Evolutionary conservation across 1,140 invertebrate species (phyloP), one percentile per base, ranked within the genome.

Genomic region (Listronotus bonariensis): DNA sequence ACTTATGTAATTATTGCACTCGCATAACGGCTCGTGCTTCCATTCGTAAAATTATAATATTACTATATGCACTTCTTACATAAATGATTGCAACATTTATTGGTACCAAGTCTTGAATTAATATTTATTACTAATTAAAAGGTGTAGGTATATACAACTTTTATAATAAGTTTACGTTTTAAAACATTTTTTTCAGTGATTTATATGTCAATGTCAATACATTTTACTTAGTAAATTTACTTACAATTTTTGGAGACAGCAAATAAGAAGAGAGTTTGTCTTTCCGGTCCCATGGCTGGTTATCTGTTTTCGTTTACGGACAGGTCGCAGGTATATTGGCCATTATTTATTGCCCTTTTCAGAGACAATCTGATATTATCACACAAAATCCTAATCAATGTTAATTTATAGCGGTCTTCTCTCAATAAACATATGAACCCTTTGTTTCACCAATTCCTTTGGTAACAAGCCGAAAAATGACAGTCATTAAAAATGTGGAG

Each of bases 361-460:
- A 68, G 67, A 68, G 70, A 74, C 75, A 73, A 75, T 75, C 75
- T 70, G 75, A 76, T 76, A 76, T 76, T 73, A 76, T 76, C 75
- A 74, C 75, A 76, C 74, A 76, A 75, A 75, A 75, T 74, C 75
- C 75, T 76, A 76, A 76, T 76, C 75, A 76, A 76, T 76, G 75
- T 70, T 76, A 76, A 76, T 76, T 76, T 76, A 76, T 75, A 71
- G 72, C 69, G 69, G 71, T 69, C 68, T 56, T 65, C 62, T 57
- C 63, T 69, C 75, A 76, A 76, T 76, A 76, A 76, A 76, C 75
- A 75, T 76, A 76, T 76, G 74, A 76, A 75, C 75, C 75, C 75
- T 76, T 76, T 76, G 75, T 76, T 76, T 75, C 57, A 66, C 51
- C 68, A 60, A 52, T 65, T 63, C 67, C 64, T 59, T 52, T 64